Evolutionary conservation across 2,888 invertebrate species (phyloP).

Genomic region (Drosophila lutescens): DNA sequence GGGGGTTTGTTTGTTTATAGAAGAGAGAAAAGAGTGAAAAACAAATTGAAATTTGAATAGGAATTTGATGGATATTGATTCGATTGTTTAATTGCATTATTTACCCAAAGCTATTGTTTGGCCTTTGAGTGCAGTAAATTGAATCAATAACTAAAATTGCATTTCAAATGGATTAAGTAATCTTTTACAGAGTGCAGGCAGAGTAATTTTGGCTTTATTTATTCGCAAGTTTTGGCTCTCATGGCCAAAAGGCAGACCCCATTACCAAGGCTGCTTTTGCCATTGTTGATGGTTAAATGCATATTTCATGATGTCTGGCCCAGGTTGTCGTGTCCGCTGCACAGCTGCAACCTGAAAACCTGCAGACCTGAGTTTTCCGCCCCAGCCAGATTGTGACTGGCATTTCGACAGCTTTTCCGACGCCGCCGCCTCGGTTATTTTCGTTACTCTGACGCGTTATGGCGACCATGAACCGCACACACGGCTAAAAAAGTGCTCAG

Average conservation of each 20-base stretch:
- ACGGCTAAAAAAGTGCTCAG: slow-evolving; percentile 51
- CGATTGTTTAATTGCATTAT: slow-evolving; percentile 39
- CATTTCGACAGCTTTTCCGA: slow-evolving; percentile 68
- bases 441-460: slow-evolving; percentile 49
- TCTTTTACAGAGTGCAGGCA: neutral
- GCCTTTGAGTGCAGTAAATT: slow-evolving; percentile 42
- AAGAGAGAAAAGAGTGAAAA: neutral
- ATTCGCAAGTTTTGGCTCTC: slow-evolving; percentile 17
- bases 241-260: slow-evolving; percentile 17
- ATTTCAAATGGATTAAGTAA: slow-evolving; percentile 26
- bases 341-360: slow-evolving; percentile 13
- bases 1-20: neutral
- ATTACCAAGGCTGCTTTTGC: slow-evolving; percentile 54
- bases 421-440: slow-evolving; percentile 61
- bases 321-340: slow-evolving; percentile 33
- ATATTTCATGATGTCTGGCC: slow-evolving; percentile 58
- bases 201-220: slow-evolving; percentile 11
- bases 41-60: slow-evolving; percentile 20
- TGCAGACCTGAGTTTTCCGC: slow-evolving; percentile 31
- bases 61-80: slow-evolving; percentile 15
- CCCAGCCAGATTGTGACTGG: slow-evolving; percentile 47
- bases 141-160: slow-evolving; percentile 9
- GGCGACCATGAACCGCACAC: slow-evolving; percentile 52
- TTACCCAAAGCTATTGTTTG: slow-evolving; percentile 16
- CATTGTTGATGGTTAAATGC: slow-evolving; percentile 58